These are phyloP conservation scores for Meandrina meandrites DNA, from an alignment of 92 coral and sea anemone genomes.

Conservation along the genomic window DNA sequence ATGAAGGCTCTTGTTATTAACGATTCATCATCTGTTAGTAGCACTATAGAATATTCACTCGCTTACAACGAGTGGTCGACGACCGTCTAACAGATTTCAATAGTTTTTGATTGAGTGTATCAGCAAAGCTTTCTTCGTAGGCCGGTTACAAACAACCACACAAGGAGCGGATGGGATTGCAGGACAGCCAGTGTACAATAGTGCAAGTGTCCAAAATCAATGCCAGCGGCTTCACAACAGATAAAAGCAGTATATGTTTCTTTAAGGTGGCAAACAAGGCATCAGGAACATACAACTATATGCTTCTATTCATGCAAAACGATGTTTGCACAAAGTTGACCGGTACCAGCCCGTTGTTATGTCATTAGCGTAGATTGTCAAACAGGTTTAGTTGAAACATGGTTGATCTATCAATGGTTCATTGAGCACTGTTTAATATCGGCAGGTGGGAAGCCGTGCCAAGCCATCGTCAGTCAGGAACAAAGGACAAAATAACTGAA, in stretches of 20 bases:
- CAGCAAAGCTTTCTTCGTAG: not conserved
- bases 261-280: not conserved
- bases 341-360: slow-evolving; percentile 27
- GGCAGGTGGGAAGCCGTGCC: slow-evolving; percentile 40
- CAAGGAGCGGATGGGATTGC: no score
- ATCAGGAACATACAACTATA: not conserved
- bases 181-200: no score
- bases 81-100: not conserved
- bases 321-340: slow-evolving; percentile 6
- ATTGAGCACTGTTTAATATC: slow-evolving; percentile 36
- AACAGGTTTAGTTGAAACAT: not conserved
- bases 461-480: not conserved
- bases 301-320: not conserved
- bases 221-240: no score
- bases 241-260: no score
- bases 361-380: slow-evolving; percentile 1
- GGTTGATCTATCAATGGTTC: slow-evolving; percentile 21
- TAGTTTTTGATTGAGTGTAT: not conserved
- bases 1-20: not conserved
- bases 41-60: not conserved
- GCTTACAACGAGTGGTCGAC: not conserved
- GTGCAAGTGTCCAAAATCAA: no score
- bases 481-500: not conserved
- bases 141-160: not conserved
- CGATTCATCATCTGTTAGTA: not conserved